Percentiles rank a stretch among this genome's conserved stretches.
These are phyloP conservation scores for Characodon lateralis DNA, from an alignment of 2,797 vertebrate genomes.

Conservation along the genomic window DNA sequence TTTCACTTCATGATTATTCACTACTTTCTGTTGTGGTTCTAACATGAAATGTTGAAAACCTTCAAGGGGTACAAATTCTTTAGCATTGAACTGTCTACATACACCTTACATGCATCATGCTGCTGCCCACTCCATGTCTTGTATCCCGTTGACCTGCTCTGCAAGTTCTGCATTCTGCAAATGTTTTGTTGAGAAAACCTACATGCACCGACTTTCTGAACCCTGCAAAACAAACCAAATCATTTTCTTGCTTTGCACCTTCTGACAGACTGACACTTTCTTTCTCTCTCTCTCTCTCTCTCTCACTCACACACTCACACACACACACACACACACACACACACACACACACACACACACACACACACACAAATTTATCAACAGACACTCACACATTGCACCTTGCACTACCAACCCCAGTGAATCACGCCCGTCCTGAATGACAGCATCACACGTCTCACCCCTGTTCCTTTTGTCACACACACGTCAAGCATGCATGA, in stretches of 20 bases:
- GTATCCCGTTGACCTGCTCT: neutral
- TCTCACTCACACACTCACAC: neutral
- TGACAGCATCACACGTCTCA: slow-evolving; percentile 48
- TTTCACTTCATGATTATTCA: too few relatives aligned
- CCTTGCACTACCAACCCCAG: slow-evolving; percentile 47
- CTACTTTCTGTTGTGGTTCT: too few relatives aligned
- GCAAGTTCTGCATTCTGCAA: slow-evolving; percentile 10
- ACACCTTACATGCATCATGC: neutral
- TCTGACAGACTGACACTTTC: slow-evolving; percentile 22
- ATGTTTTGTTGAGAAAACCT: slow-evolving; percentile 11
- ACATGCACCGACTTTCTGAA: slow-evolving; percentile 6
- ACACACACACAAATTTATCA: slow-evolving; percentile 25
- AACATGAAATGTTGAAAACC: too few relatives aligned
- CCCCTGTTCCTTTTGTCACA: slow-evolving; percentile 46
- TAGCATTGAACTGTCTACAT: neutral
- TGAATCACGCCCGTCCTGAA: slow-evolving; percentile 53
- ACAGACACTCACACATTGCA: slow-evolving; percentile 35
- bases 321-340: slow-evolving; percentile 1
- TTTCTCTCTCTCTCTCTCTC: too few relatives aligned
- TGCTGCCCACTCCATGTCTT: neutral
- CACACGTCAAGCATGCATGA: slow-evolving; percentile 60
- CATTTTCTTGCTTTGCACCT: slow-evolving; percentile 13
- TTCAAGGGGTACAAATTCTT: neutral
- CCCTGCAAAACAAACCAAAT: slow-evolving; percentile 24
- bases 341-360: slow-evolving; percentile 4